These are phyloP conservation scores for Malthinus flaveolus DNA, from an alignment of 2,888 invertebrate species.

Conservation along the genomic window DNA sequence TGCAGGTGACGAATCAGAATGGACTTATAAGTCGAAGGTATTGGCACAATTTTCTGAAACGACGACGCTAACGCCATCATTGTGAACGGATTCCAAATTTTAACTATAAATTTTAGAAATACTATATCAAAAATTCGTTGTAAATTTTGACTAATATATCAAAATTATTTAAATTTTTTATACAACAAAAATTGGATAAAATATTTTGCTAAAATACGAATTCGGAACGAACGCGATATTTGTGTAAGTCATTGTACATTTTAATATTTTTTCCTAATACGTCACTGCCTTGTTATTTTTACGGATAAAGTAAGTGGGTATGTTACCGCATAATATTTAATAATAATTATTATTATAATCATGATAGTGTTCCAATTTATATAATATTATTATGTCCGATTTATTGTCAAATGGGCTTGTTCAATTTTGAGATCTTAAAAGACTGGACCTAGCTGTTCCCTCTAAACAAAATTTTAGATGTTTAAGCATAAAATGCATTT, in stretches of 20 bases:
- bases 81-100: too few relatives aligned
- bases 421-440: constrained; percentile 7
- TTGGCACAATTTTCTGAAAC: too few relatives aligned
- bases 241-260: constrained; percentile 2
- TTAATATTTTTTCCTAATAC: constrained; percentile 14
- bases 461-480: not conserved
- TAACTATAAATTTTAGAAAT: too few relatives aligned
- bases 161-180: too few relatives aligned
- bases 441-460: constrained; percentile 13
- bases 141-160: too few relatives aligned
- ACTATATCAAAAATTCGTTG: too few relatives aligned
- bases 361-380: constrained; percentile 12
- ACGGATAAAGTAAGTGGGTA: constrained; percentile 13
- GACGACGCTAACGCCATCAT: too few relatives aligned
- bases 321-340: constrained; percentile 13
- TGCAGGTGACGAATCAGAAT: too few relatives aligned
- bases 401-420: not conserved
- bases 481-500: constrained; percentile 28
- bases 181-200: too few relatives aligned
- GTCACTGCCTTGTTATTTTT: constrained; percentile 22
- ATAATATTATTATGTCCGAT: constrained; percentile 14
- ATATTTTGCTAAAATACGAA: not conserved
- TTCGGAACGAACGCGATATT: not conserved
- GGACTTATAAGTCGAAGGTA: too few relatives aligned
- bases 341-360: too few relatives aligned